Conservation (phyloP, 1,140 invertebrate species). For the Lasioglossum baleicum region DNA sequence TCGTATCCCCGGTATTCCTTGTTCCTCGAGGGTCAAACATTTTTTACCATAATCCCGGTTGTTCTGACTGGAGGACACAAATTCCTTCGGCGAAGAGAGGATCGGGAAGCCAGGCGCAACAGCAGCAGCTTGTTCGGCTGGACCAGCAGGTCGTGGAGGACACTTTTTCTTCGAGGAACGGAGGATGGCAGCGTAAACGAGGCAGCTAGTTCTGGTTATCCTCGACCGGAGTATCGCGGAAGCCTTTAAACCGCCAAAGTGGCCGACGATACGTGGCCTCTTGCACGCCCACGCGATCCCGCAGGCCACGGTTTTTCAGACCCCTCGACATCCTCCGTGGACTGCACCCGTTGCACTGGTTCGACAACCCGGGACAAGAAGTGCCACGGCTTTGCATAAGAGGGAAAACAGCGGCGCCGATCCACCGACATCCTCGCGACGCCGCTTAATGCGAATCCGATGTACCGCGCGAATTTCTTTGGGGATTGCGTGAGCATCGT, state of each 20-base stretch:
- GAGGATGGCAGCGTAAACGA: slow-evolving; percentile 24
- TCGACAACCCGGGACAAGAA: slow-evolving; percentile 47
- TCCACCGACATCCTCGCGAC: slow-evolving; percentile 6
- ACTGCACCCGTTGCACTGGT: background rate
- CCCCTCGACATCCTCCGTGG: slow-evolving; percentile 2
- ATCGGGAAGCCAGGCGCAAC: background rate
- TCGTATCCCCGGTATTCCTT: background rate
- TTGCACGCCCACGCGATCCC: slow-evolving; percentile 65
- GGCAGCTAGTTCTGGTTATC: slow-evolving; percentile 45
- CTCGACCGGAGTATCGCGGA: slow-evolving; percentile 19
- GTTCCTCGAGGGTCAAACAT: background rate
- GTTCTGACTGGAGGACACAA: background rate
- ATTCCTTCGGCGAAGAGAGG: background rate
- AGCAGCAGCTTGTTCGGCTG: background rate
- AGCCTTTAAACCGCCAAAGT: slow-evolving; percentile 58
- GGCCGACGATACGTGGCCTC: slow-evolving; percentile 55
- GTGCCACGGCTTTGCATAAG: slow-evolving; percentile 57
- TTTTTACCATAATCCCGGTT: background rate
- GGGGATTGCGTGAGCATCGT: no score
- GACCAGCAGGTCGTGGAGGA: background rate
- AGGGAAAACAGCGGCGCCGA: slow-evolving; percentile 47
- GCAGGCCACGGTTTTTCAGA: slow-evolving; percentile 59
- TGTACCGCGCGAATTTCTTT: slow-evolving; percentile 33
- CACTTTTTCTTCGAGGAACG: background rate
- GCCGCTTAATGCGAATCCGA: slow-evolving; percentile 59